A percentile compares a stretch with the other conserved stretches of the same genome.
Conservation (phyloP, 2,113 vertebrate genomes). For the Lichenostomus cassidix region DNA sequence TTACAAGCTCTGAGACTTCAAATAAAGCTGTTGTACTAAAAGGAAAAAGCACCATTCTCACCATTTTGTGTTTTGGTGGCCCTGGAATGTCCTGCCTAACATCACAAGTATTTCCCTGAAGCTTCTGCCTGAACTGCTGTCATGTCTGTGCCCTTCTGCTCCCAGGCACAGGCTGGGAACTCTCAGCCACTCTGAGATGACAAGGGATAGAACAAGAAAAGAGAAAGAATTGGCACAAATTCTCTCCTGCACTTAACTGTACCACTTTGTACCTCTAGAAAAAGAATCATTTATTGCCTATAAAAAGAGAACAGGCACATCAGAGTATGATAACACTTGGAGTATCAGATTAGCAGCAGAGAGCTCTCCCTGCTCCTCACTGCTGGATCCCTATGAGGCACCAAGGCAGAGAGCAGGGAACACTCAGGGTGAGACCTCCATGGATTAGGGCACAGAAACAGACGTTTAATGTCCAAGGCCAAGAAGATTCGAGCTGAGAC, state of each 20-base stretch:
- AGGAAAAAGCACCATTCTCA: not conserved
- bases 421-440: accelerated
- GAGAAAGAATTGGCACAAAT: not conserved
- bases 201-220: not conserved
- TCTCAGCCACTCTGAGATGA: not conserved
- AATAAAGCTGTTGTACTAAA: not conserved
- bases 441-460: not conserved
- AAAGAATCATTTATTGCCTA: not conserved
- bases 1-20: not conserved
- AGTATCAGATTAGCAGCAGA: not conserved
- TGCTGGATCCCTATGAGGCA: not conserved
- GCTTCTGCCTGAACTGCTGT: not conserved
- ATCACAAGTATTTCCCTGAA: not conserved
- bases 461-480: not conserved
- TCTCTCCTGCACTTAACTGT: not conserved
- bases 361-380: not conserved
- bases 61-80: not conserved
- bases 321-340: not conserved
- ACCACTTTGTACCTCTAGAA: not conserved
- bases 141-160: not conserved
- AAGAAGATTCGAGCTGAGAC: not conserved
- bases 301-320: not conserved
- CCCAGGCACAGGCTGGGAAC: not conserved
- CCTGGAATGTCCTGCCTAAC: not conserved
- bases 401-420: not conserved